Evolutionary conservation across 2,888 invertebrate genomes (phyloP).

Genomic region (Erebia epiphron): DNA sequence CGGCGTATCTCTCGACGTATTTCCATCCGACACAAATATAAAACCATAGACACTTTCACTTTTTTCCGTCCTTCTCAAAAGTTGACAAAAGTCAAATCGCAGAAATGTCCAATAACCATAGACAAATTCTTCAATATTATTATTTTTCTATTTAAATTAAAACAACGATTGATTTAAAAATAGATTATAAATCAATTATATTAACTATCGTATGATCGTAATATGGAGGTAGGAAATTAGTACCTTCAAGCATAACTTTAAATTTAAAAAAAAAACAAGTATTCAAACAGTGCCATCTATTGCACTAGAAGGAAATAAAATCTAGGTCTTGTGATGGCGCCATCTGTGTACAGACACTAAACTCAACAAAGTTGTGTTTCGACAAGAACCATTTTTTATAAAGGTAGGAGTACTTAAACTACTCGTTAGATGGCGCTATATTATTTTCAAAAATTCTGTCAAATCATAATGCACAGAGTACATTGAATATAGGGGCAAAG

Average conservation of each 20-base stretch:
- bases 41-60: conserved; percentile 55
- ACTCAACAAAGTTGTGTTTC: not conserved
- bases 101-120: conserved; percentile 25
- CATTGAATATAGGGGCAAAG: too few relatives aligned
- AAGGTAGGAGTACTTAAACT: not conserved
- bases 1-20: conserved; percentile 74
- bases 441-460: not conserved
- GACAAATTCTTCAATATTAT: conserved; percentile 23
- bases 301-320: not conserved
- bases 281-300: not conserved
- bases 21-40: conserved; percentile 77
- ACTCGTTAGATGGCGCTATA: not conserved
- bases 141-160: not conserved
- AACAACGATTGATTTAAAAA: not conserved
- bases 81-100: conserved; percentile 4
- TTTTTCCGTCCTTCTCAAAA: conserved; percentile 27
- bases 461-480: too few relatives aligned
- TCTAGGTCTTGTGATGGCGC: not conserved
- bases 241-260: too few relatives aligned
- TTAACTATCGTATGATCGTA: too few relatives aligned
- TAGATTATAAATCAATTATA: too few relatives aligned
- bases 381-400: not conserved
- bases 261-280: not conserved
- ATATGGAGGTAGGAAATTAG: too few relatives aligned
- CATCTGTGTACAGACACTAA: conserved; percentile 2